Conservation (phyloP, 2,113 vertebrate species). For the Thryonomys swinderianus region DNA sequence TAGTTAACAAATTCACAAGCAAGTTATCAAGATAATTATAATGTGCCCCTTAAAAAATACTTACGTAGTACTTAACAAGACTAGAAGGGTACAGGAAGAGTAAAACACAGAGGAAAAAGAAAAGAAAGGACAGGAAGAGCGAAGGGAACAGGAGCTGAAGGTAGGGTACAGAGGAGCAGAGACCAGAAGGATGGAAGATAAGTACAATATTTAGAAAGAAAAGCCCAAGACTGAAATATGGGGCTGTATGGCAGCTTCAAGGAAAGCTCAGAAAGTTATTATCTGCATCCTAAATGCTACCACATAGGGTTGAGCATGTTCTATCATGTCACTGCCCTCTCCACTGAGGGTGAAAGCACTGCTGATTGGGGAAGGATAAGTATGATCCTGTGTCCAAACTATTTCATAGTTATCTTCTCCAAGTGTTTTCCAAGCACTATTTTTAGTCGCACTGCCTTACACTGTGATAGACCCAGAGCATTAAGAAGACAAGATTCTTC, state of each 20-base stretch:
- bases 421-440: not conserved
- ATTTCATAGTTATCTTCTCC: not conserved
- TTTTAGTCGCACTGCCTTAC: not conserved
- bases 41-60: constrained; percentile 1
- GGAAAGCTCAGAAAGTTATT: not conserved
- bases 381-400: not conserved
- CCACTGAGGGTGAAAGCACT: not conserved
- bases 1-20: not conserved
- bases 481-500: not conserved
- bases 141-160: not conserved
- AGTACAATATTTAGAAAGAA: not conserved
- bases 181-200: not conserved
- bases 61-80: not conserved
- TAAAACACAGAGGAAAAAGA: not conserved
- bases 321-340: not conserved
- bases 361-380: not conserved
- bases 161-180: not conserved
- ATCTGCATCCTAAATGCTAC: not conserved
- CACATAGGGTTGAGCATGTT: not conserved
- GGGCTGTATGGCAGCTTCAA: not conserved
- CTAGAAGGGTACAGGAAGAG: not conserved
- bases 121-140: not conserved
- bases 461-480: not conserved
- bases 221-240: not conserved
- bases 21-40: constrained; percentile 46